Percentiles rank a stretch among this genome's conserved stretches.
These are phyloP conservation scores for Drosophila bocqueti DNA, from an alignment of 1,140 invertebrate species.

Conservation along the genomic window DNA sequence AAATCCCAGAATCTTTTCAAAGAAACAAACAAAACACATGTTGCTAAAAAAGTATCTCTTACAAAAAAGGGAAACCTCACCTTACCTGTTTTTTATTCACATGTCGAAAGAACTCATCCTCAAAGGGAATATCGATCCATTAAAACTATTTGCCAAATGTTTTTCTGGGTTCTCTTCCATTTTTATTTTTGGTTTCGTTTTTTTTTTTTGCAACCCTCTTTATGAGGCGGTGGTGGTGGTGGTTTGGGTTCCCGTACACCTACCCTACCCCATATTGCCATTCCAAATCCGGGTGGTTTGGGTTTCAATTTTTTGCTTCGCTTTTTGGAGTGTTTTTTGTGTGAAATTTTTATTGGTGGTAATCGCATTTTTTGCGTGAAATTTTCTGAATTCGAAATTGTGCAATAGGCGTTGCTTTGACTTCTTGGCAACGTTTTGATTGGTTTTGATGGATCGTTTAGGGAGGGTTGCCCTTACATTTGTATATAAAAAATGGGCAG, in stretches of 20 bases:
- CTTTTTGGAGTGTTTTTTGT: conserved; percentile 47
- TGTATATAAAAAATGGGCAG: conserved; percentile 1
- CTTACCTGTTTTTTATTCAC: conserved; percentile 78
- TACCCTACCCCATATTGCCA: conserved; percentile 56
- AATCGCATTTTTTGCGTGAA: conserved; percentile 71
- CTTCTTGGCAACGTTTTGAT: conserved; percentile 65
- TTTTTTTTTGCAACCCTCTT: conserved; percentile 68
- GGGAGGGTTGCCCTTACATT: conserved; percentile 9
- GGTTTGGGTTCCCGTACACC: conserved; percentile 55
- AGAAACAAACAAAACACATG: conserved; percentile 64
- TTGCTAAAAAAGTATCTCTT: conserved; percentile 74
- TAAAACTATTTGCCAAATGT: conserved; percentile 56
- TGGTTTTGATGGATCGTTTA: conserved; percentile 45
- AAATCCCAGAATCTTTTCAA: conserved; percentile 49
- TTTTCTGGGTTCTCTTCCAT: conserved; percentile 26
- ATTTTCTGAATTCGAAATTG: conserved; percentile 51
- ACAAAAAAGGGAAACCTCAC: conserved; percentile 34
- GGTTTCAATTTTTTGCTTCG: conserved; percentile 28
- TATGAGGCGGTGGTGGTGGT: conserved; percentile 63
- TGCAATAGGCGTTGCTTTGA: conserved; percentile 68
- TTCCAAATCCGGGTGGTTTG: conserved; percentile 41
- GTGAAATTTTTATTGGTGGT: conserved; percentile 73
- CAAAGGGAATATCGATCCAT: conserved; percentile 55
- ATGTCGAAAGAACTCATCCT: conserved; percentile 32
- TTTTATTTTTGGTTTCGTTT: conserved; percentile 27